Evolutionary conservation across 2,888 invertebrate genomes (phyloP), one percentile per base, ranked within the genome.

Genomic region (Apodemia mormo): DNA sequence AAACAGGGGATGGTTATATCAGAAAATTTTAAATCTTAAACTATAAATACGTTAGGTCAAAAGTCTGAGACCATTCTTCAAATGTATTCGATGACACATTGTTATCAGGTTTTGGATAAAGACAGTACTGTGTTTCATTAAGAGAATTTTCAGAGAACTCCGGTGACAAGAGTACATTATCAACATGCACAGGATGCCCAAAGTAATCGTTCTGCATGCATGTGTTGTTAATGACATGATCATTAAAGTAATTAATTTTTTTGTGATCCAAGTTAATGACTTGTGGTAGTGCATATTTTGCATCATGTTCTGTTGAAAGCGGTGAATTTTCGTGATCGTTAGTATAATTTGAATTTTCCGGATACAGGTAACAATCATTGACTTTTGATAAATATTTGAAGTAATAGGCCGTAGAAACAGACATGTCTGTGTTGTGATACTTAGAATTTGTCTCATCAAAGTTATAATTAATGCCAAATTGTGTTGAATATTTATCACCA

Each of bases 1-100:
- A 43, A 43, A 43, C 7, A 40, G 33, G 33, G 8, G 7, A 40
- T 40, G 40, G 8, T 9, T 9, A 43, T 43, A 7, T 43, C 7
- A 43, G 12, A 12, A 45, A 12, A 45, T 45, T 12, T 45, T 12
- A 45, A 45, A 12, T 45, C 10, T 43, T 1, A 3, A 10, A 8
- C 58, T 58, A 58, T 30, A 58, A 58, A 58, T 30, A 30, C 10
- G 58, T 58, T 9, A 58, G n/a, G 29, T 58, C 58, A 30, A 58
- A 58, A 29, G 58, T 58, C 30, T 58, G 30, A 58, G 58, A 58
- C 58, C 58, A 58, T 6, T 45, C 45, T 10, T 58, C 10, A 12
- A 29, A 9, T 8, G 56, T 3, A 22, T 58, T 58, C 2, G 58
- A 58, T 30, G 22, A 85, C 84, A 49, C 73, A 79, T 10, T 10